Percentiles rank a stretch among this genome's conserved stretches.
Conservation (phyloP, 1,140 invertebrate species). For the Drusus annulatus region DNA sequence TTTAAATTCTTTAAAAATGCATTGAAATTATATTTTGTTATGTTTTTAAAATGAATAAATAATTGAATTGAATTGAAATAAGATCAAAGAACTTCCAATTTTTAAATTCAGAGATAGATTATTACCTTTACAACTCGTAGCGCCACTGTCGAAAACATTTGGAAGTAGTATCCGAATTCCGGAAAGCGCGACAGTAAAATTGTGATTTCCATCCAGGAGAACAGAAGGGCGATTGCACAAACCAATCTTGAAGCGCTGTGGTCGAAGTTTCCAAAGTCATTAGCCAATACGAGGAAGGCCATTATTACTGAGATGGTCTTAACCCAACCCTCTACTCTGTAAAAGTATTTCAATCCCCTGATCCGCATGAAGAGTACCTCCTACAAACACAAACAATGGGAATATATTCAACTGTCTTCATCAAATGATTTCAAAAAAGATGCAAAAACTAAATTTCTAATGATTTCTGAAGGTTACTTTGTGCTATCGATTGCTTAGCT, state of each 20-base stretch:
- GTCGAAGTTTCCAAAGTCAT: constrained; percentile 54
- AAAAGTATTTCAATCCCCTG: constrained; percentile 66
- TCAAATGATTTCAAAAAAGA: too few relatives aligned
- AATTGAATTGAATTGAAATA: too few relatives aligned
- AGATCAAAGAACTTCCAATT: too few relatives aligned
- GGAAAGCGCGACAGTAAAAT: constrained; percentile 71
- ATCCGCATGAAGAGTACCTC: constrained; percentile 68
- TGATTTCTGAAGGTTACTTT: too few relatives aligned
- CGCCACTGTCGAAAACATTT: constrained; percentile 72
- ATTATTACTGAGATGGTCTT: constrained; percentile 66
- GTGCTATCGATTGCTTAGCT: too few relatives aligned
- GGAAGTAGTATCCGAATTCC: constrained; percentile 70
- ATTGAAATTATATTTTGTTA: too few relatives aligned
- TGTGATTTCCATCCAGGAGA: constrained; percentile 73
- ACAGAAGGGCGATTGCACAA: constrained; percentile 68
- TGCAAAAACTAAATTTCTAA: too few relatives aligned
- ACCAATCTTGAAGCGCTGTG: constrained; percentile 69
- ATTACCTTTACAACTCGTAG: constrained; percentile 67
- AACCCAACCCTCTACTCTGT: constrained; percentile 69
- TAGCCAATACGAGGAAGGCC: constrained; percentile 60
- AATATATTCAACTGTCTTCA: too few relatives aligned
- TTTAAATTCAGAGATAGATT: too few relatives aligned
- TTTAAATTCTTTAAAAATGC: too few relatives aligned
- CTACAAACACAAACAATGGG: constrained; percentile 53
- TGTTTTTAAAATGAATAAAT: too few relatives aligned